These are phyloP conservation scores for Parazoanthus swiftii DNA, from an alignment of 92 coral and sea anemone genomes.

Conservation along the genomic window DNA sequence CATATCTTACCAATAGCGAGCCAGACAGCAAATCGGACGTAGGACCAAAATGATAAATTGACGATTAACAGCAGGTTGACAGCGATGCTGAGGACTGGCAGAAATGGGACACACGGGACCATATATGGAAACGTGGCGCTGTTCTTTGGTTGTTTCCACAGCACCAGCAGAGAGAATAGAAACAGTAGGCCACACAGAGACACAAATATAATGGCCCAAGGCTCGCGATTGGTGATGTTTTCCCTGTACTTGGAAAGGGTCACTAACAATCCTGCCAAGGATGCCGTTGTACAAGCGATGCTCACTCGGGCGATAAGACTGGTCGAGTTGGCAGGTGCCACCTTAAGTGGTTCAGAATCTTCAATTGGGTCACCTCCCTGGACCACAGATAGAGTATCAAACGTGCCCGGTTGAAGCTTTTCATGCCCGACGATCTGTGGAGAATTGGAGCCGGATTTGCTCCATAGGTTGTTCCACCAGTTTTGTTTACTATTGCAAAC, in stretches of 20 bases:
- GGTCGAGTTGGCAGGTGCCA: neutral
- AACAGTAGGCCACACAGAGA: neutral
- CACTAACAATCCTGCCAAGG: constrained; percentile 19
- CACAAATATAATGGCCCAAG: constrained; percentile 1
- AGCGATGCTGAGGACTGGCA: constrained; percentile 23
- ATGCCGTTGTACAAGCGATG: constrained; percentile 12
- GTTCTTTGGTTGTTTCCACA: constrained; percentile 20
- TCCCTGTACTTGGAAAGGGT: constrained; percentile 15
- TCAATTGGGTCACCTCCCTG: neutral
- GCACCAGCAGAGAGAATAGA: neutral
- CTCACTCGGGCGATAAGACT: neutral
- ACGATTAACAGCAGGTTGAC: constrained; percentile 18
- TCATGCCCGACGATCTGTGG: neutral
- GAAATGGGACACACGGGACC: constrained; percentile 23
- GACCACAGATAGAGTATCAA: neutral
- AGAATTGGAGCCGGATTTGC: neutral
- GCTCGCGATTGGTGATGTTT: neutral
- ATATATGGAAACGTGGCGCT: constrained; percentile 21
- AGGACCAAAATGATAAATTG: constrained; percentile 31
- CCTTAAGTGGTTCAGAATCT: neutral
- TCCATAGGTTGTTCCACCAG: neutral
- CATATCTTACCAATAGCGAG: constrained; percentile 6
- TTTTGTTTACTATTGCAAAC: neutral
- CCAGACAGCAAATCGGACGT: constrained; percentile 24
- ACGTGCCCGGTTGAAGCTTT: neutral